These are phyloP conservation scores for Timandra comae DNA, from an alignment of 2,888 invertebrate genomes.

Conservation along the genomic window DNA sequence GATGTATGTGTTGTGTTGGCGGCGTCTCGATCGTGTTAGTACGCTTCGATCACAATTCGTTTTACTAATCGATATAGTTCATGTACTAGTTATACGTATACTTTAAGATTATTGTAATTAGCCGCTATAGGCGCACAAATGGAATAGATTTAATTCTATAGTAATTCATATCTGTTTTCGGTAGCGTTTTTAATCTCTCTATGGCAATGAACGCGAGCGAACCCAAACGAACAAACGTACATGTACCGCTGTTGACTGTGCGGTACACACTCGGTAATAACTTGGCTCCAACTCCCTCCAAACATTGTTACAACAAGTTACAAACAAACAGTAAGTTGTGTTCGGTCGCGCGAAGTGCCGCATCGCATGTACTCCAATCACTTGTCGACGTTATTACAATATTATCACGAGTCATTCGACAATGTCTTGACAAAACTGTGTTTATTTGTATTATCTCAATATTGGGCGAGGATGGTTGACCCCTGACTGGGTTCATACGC, in stretches of 20 bases:
- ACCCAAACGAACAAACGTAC: too few relatives aligned
- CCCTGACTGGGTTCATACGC: constrained; percentile 12
- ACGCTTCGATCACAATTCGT: constrained; percentile 45
- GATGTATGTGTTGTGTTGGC: constrained; percentile 20
- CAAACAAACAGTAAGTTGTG: too few relatives aligned
- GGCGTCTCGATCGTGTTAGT: constrained; percentile 27
- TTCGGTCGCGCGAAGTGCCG: too few relatives aligned
- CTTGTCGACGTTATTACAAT: constrained; percentile 5
- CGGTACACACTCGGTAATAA: too few relatives aligned
- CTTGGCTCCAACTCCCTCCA: too few relatives aligned
- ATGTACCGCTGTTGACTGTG: too few relatives aligned
- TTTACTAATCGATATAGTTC: constrained; percentile 37
- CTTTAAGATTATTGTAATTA: constrained; percentile 45
- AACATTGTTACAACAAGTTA: too few relatives aligned
- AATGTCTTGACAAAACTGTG: constrained; percentile 58
- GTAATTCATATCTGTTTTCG: constrained; percentile 22
- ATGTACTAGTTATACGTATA: constrained; percentile 45
- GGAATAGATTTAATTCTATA: constrained; percentile 25
- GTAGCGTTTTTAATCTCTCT: constrained; percentile 18
- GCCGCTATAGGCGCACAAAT: constrained; percentile 43
- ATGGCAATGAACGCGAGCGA: too few relatives aligned
- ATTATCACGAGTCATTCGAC: constrained; percentile 1
- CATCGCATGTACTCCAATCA: constrained; percentile 18
- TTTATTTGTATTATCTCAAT: constrained; percentile 5
- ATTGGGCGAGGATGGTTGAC: background rate